A percentile compares a stretch with the other conserved stretches of the same genome.
These are phyloP conservation scores for silkworm (Bombyx mori) DNA, from an alignment of 1,140 invertebrate genomes.

Conservation along the genomic window DNA sequence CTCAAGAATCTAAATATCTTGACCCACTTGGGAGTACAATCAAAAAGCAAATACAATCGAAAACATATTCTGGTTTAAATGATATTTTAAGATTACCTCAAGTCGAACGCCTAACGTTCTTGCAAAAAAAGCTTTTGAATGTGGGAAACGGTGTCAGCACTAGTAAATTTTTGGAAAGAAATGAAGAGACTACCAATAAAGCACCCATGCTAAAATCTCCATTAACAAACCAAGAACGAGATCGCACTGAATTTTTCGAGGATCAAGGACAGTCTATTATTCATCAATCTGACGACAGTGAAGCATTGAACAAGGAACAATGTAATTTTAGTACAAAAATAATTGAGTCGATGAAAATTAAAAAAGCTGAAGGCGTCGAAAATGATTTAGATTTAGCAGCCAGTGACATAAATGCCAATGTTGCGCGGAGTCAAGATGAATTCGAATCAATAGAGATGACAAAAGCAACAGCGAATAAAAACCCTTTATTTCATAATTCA, in stretches of 20 bases:
- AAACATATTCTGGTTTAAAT: conserved; percentile 11
- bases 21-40: conserved; percentile 22
- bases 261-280: too few relatives aligned
- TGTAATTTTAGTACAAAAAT: too few relatives aligned
- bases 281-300: too few relatives aligned
- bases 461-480: neutral
- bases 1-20: conserved; percentile 34
- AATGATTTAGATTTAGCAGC: neutral
- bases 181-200: neutral
- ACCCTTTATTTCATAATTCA: conserved; percentile 12
- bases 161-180: conserved; percentile 23
- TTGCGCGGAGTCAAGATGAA: neutral
- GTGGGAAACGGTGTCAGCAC: conserved; percentile 32
- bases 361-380: too few relatives aligned
- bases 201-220: too few relatives aligned
- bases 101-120: conserved; percentile 11
- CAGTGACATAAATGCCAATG: neutral
- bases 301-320: too few relatives aligned
- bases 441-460: too few relatives aligned
- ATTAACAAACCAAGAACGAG: too few relatives aligned
- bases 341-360: too few relatives aligned
- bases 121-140: conserved; percentile 24
- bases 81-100: conserved; percentile 13
- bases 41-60: conserved; percentile 6
- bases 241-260: too few relatives aligned